phyloP scores from a whole-genome alignment of 2,888 invertebrate genomes.

The Anthophora plumipes region DNA sequence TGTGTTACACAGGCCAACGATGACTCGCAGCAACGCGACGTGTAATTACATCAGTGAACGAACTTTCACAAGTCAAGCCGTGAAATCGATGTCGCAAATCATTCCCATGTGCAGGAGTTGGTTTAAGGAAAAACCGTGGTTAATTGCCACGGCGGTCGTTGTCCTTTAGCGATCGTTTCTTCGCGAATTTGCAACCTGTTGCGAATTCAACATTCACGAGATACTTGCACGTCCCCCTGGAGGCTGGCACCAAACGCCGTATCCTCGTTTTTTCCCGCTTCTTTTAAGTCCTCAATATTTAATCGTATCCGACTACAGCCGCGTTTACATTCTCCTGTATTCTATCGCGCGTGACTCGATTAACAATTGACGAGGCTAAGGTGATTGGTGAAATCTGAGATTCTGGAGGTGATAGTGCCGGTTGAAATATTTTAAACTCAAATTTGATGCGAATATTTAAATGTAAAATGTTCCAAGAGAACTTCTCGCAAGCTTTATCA shows the following conservation, averaged over 20 bases:
- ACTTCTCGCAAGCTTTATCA: neutral
- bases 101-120: neutral
- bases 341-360: neutral
- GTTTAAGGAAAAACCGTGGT: neutral
- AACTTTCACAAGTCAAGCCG: conserved; percentile 42
- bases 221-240: neutral
- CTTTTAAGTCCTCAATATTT: conserved; percentile 8
- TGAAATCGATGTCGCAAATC: conserved; percentile 30
- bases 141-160: conserved; percentile 8
- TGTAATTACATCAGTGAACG: conserved; percentile 39
- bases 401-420: too few relatives aligned
- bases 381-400: neutral
- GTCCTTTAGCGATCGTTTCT: neutral
- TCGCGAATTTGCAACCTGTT: conserved; percentile 1
- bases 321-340: neutral
- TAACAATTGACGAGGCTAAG: neutral
- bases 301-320: neutral
- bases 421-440: too few relatives aligned
- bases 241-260: neutral
- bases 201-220: conserved; percentile 8
- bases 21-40: conserved; percentile 32
- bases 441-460: too few relatives aligned
- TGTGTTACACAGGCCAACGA: neutral
- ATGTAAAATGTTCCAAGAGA: neutral
- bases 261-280: neutral